phyloP scores from a whole-genome alignment of 2,113 vertebrate genomes.

The Notiomystis cincta region DNA sequence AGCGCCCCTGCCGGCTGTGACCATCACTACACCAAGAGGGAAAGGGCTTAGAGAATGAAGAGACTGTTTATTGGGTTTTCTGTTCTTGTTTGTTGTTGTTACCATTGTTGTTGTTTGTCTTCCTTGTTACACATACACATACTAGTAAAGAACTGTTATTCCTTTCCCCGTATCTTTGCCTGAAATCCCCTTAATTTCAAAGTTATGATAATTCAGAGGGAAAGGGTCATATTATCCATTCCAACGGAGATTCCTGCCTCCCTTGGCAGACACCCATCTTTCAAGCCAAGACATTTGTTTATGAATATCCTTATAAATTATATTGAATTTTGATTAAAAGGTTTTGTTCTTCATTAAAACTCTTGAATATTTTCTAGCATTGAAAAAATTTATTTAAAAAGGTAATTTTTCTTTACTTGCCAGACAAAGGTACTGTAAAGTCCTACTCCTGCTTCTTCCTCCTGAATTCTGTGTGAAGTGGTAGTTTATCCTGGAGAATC shows the following conservation, averaged over 20 bases:
- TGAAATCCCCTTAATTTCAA: background rate
- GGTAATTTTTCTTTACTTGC: background rate
- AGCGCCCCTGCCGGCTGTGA: background rate
- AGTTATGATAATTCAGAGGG: background rate
- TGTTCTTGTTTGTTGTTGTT: background rate
- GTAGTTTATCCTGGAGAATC: background rate
- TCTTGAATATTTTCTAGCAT: background rate
- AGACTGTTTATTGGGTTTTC: too few relatives aligned
- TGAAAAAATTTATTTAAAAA: background rate
- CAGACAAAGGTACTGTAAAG: background rate
- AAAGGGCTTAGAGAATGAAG: too few relatives aligned
- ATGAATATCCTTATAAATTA: background rate
- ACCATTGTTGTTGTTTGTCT: too few relatives aligned
- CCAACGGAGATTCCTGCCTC: background rate
- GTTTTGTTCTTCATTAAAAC: background rate
- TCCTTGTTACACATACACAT: too few relatives aligned
- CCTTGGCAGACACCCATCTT: background rate
- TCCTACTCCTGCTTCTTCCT: background rate
- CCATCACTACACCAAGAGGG: fast-evolving
- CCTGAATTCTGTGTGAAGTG: background rate
- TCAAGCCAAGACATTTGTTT: background rate
- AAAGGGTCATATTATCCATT: background rate
- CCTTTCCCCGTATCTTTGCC: too few relatives aligned
- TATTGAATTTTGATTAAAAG: background rate
- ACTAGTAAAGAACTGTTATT: too few relatives aligned